Evolutionary conservation across 2,113 vertebrate genomes (phyloP), one percentile per base, ranked within the genome.

Genomic region (Trogon surrucura): DNA sequence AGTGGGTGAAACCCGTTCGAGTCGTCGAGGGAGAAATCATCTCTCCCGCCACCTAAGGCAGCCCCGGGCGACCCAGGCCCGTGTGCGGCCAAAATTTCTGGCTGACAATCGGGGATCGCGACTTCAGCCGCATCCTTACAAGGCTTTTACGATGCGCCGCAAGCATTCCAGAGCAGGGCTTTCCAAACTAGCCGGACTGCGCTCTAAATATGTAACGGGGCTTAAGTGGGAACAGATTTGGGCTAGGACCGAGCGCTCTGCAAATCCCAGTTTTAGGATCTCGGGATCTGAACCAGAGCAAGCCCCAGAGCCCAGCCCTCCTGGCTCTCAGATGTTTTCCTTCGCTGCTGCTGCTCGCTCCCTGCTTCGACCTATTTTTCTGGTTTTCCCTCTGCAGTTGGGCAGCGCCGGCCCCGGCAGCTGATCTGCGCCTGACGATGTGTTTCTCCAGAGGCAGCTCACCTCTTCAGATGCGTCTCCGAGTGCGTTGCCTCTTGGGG

Each of bases 301-400:
- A 4, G 44, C 21, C 17, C 2, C 38, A 7, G 72, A 44, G 64
- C 66, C 18, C 34, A 8, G 30, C 34, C 22, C 32, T 23, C 70
- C 36, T 3, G 27, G 15, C 30, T 25, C 53, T 44, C 36, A 15
- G 61, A 5, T 11, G 1, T 17, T 16, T 29, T 7, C 1, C 0
- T 12, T 23, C 12, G 6, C 32, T 15, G 73, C 84, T 53, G 26
- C 11, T 0, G 13, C 38, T 45, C 11, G 8, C 34, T n/a, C 10
- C 50, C 66, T 23, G 27, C 48, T n/a, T 22, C 16, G 1, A 4
- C 29, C 50, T 32, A 3, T 56, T 56, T 54, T 50, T 56, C 34
- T n/a, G 18, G 19, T 27, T 26, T 58, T 11, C 29, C 53, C 57
- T 44, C 57, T 56, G 65, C 41, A 10, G n/a, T 6, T 56, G 66